These are phyloP conservation scores for Peromyscus californicus DNA, from an alignment of 2,113 vertebrate genomes.

Conservation along the genomic window DNA sequence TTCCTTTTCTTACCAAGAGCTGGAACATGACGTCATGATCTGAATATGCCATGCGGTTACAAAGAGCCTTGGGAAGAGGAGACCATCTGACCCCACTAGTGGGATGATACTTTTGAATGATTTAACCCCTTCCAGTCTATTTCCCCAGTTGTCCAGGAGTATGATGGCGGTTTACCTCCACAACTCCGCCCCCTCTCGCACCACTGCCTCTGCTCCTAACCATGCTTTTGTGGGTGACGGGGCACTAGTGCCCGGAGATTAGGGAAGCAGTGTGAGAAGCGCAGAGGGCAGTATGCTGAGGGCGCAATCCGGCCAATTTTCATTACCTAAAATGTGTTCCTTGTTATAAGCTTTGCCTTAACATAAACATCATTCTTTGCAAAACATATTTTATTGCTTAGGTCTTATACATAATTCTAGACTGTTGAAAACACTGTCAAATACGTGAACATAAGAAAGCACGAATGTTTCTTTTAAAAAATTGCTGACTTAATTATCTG, in stretches of 20 bases:
- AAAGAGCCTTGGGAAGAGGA: slow-evolving; percentile 47
- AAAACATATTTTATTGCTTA: slow-evolving; percentile 59
- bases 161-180: neutral
- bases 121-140: neutral
- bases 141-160: neutral
- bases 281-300: fast-evolving
- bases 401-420: slow-evolving; percentile 65
- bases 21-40: slow-evolving; percentile 57
- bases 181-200: neutral
- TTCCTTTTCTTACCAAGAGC: slow-evolving; percentile 18
- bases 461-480: slow-evolving; percentile 58
- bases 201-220: neutral
- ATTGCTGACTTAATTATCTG: slow-evolving; percentile 52
- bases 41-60: slow-evolving; percentile 1
- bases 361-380: slow-evolving; percentile 28
- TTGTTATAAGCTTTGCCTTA: slow-evolving; percentile 61
- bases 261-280: fast-evolving
- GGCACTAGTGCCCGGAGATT: fast-evolving
- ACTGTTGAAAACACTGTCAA: slow-evolving; percentile 58
- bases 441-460: slow-evolving; percentile 18
- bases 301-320: neutral
- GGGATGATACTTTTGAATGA: neutral
- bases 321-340: slow-evolving; percentile 52
- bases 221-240: fast-evolving
- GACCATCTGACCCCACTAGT: slow-evolving; percentile 48